Percentiles rank a stretch among this genome's conserved stretches.
Evolutionary conservation across 1,140 invertebrate genomes (phyloP).

Genomic region (Xylocopa sonorina): DNA sequence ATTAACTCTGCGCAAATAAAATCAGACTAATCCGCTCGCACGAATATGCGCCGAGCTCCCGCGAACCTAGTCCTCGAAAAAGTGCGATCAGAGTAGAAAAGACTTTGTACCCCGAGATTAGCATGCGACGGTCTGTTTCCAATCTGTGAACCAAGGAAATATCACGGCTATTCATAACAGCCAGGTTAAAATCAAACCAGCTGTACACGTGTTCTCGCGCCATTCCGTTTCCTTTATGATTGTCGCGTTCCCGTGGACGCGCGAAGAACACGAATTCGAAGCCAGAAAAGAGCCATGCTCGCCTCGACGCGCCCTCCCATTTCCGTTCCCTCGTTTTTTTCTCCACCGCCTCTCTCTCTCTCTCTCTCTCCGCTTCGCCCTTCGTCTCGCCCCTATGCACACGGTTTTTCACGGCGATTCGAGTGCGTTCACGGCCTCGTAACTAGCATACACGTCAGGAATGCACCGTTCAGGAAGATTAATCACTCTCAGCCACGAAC

Average conservation of each 20-base stretch:
- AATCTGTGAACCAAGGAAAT: background rate
- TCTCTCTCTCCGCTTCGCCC: too few relatives aligned
- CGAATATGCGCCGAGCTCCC: too few relatives aligned
- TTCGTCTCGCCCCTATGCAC: too few relatives aligned
- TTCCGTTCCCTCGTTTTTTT: slow-evolving; percentile 9
- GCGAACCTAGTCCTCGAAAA: too few relatives aligned
- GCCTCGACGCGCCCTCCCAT: slow-evolving; percentile 1
- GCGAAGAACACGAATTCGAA: slow-evolving; percentile 29
- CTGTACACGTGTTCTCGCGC: slow-evolving; percentile 8
- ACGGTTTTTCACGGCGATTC: background rate
- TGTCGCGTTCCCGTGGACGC: background rate
- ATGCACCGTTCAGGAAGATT: slow-evolving; percentile 57
- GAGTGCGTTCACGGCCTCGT: background rate
- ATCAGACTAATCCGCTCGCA: too few relatives aligned
- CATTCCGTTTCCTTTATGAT: background rate
- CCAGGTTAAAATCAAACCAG: background rate
- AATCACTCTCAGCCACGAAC: slow-evolving; percentile 55
- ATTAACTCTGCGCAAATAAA: too few relatives aligned
- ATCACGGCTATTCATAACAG: background rate
- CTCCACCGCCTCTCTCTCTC: too few relatives aligned
- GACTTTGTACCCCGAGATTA: background rate
- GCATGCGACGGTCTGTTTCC: background rate
- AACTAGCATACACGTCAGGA: slow-evolving; percentile 35
- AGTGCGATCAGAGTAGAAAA: background rate
- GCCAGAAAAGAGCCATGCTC: background rate